Evolutionary conservation across 2,113 vertebrate genomes (phyloP).

Genomic region (Serilophus lunatus): DNA sequence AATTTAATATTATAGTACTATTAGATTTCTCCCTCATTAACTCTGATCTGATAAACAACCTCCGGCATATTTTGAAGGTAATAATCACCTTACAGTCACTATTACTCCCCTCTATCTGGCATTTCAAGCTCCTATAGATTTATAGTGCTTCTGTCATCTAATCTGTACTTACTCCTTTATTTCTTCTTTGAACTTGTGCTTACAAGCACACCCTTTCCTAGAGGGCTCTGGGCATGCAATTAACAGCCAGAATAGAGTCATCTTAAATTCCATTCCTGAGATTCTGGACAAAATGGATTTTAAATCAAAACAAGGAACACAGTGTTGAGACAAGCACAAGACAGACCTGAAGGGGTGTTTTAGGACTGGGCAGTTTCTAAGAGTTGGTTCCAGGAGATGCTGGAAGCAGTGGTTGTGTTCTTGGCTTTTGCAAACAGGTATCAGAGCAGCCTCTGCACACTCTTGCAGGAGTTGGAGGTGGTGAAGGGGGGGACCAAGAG

Average conservation of each 20-base stretch:
- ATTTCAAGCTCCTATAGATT: constrained; percentile 15
- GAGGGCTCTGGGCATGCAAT: not conserved
- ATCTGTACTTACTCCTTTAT: constrained; percentile 23
- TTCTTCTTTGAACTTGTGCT: constrained; percentile 30
- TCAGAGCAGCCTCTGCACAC: not conserved
- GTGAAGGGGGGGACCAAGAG: not conserved
- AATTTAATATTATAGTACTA: constrained; percentile 32
- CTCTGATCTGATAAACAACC: constrained; percentile 53
- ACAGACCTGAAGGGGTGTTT: not conserved
- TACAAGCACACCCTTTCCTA: not conserved
- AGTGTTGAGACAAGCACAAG: not conserved
- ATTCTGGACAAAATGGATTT: not conserved
- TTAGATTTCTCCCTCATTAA: constrained; percentile 51
- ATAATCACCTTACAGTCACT: constrained; percentile 43
- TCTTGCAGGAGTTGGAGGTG: not conserved
- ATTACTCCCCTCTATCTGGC: not conserved
- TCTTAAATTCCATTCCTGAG: not conserved
- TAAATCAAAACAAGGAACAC: not conserved
- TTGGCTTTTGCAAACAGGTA: not conserved
- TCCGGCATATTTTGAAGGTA: constrained; percentile 31
- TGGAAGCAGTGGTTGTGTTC: not conserved
- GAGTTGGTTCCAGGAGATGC: not conserved
- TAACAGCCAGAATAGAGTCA: not conserved
- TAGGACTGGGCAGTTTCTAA: not conserved
- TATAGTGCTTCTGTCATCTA: constrained; percentile 21